These are phyloP conservation scores for Felis chaus DNA, from an alignment of 2,113 vertebrate genomes.

Conservation along the genomic window DNA sequence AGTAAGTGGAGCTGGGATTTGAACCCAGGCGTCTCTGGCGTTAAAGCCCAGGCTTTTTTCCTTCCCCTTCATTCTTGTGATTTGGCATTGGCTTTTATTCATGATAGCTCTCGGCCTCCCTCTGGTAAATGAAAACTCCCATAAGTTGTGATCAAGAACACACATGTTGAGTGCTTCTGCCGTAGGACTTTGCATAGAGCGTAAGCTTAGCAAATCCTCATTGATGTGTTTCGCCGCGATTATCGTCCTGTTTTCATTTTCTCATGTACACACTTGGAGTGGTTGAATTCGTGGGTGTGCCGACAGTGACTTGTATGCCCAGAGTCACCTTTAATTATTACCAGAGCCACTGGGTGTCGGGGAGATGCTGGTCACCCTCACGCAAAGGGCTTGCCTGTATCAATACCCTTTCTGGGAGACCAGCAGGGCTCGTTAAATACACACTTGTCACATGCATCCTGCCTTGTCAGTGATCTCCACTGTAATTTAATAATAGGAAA, in stretches of 20 bases:
- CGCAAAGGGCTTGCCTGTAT: not conserved
- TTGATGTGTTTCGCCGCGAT: not conserved
- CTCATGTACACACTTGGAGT: not conserved
- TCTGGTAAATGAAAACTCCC: not conserved
- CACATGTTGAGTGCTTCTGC: not conserved
- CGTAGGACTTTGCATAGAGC: not conserved
- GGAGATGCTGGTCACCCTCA: not conserved
- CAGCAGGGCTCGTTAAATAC: not conserved
- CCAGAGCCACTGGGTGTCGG: not conserved
- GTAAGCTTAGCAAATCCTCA: not conserved
- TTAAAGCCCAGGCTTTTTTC: not conserved
- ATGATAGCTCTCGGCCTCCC: not conserved
- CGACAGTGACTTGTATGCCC: not conserved
- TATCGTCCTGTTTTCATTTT: not conserved
- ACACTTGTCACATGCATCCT: not conserved
- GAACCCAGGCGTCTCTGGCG: not conserved
- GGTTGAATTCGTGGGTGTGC: not conserved
- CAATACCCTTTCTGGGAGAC: not conserved
- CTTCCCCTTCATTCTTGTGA: not conserved
- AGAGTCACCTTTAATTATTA: not conserved
- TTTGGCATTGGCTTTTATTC: constrained; percentile 10
- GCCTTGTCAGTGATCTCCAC: not conserved
- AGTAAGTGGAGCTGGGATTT: not conserved
- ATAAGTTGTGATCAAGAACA: not conserved
- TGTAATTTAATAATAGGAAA: not conserved